Evolutionary conservation across 2,797 vertebrate genomes (phyloP).

Genomic region (Lophura swinhoii): DNA sequence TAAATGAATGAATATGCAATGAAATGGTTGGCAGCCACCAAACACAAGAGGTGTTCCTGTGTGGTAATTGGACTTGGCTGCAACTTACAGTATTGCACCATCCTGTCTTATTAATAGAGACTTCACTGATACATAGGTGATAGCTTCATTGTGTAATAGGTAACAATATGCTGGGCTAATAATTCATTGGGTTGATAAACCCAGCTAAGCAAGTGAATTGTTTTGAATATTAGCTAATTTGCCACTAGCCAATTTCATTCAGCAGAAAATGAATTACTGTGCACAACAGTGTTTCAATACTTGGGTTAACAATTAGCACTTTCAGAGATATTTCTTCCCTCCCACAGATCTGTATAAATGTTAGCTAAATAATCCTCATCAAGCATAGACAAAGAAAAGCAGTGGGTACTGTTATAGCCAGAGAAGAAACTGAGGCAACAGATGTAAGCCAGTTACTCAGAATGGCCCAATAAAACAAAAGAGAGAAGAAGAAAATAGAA

Average conservation of each 20-base stretch:
- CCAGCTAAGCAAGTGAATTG: not conserved
- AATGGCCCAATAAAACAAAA: not conserved
- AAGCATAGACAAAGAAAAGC: not conserved
- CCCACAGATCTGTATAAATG: not conserved
- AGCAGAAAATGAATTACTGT: not conserved
- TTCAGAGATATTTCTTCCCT: conserved; percentile 7
- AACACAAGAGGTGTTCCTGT: not conserved
- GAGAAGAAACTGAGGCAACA: not conserved
- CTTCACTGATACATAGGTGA: not conserved
- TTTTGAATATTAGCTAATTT: conserved; percentile 25
- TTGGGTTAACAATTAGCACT: not conserved
- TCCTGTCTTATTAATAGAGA: not conserved
- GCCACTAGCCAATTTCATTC: not conserved
- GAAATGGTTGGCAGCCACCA: not conserved
- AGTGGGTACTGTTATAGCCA: not conserved
- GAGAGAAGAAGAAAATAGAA: not conserved
- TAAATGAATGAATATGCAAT: not conserved
- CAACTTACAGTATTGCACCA: not conserved
- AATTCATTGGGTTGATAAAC: conserved; percentile 12
- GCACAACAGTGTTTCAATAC: not conserved
- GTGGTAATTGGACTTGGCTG: conserved; percentile 8
- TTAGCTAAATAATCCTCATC: not conserved
- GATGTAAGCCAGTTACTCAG: not conserved
- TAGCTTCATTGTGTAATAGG: not conserved
- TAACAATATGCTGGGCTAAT: not conserved